Evolutionary conservation across 2,888 invertebrate species (phyloP).

Genomic region (Scrobipalpa costella): DNA sequence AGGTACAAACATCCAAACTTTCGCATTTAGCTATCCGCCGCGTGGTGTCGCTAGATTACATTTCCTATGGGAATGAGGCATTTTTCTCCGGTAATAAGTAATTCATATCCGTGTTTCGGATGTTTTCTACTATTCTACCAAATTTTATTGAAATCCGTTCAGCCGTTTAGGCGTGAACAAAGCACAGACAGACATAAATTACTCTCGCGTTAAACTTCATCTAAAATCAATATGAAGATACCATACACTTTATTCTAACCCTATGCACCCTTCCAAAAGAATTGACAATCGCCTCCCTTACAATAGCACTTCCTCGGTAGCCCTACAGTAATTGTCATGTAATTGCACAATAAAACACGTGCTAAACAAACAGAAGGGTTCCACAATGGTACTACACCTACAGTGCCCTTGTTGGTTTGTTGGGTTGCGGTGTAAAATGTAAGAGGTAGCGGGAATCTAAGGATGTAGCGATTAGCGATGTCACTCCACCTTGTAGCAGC

Average conservation of each 20-base stretch:
- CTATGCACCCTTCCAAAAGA: background rate
- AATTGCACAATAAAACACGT: conserved; percentile 77
- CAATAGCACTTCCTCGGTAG: conserved; percentile 60
- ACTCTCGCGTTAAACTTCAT: background rate
- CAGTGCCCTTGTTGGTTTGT: conserved; percentile 44
- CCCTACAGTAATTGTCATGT: conserved; percentile 67
- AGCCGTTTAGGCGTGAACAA: no score
- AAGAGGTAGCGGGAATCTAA: conserved; percentile 34
- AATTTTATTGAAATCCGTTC: no score
- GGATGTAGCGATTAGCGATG: background rate
- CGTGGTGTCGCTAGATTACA: no score
- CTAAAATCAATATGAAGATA: background rate
- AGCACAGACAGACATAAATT: no score
- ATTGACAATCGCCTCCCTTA: conserved; percentile 12
- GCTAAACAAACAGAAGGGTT: conserved; percentile 70
- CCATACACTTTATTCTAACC: background rate
- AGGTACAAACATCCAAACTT: no score
- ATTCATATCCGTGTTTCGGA: no score
- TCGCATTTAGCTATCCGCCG: no score
- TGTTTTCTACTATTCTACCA: no score
- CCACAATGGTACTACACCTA: conserved; percentile 61
- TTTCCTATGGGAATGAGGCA: no score
- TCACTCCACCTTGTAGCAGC: no score
- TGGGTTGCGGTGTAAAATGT: conserved; percentile 35
- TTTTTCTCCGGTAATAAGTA: no score